A percentile compares a stretch with the other conserved stretches of the same genome.
phyloP scores from a whole-genome alignment of 2,113 vertebrate species.

The Gasterosteus aculeatus region DNA sequence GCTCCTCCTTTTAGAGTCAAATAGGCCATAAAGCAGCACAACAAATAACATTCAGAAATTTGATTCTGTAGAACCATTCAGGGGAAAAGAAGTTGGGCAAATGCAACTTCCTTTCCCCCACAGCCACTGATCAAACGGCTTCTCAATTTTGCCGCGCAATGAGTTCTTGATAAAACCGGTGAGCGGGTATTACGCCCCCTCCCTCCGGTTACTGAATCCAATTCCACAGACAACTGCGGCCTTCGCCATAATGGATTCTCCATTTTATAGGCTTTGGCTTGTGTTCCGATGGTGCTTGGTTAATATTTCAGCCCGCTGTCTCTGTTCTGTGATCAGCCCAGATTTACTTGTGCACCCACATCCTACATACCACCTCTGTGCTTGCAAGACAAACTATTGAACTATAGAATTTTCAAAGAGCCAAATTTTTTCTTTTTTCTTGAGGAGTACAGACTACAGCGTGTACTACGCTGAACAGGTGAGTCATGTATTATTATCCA shows the following conservation, averaged over 20 bases:
- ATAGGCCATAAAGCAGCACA: too few species aligned
- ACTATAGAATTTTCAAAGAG: constrained; percentile 76
- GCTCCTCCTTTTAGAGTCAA: too few species aligned
- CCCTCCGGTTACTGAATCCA: constrained; percentile 68
- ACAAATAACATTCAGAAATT: too few species aligned
- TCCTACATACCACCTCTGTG: constrained; percentile 60
- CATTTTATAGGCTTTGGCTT: constrained; percentile 73
- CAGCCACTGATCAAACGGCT: constrained; percentile 67
- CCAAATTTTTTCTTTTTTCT: constrained; percentile 49
- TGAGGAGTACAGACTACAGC: constrained; percentile 4
- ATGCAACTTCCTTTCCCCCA: constrained; percentile 1
- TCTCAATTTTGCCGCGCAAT: constrained; percentile 75
- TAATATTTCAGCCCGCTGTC: constrained; percentile 80
- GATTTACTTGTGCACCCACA: constrained; percentile 76
- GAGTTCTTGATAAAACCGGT: constrained; percentile 74
- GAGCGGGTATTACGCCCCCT: constrained; percentile 54
- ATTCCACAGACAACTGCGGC: constrained; percentile 71
- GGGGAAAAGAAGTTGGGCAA: constrained; percentile 42
- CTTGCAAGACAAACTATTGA: constrained; percentile 74
- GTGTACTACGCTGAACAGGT: not conserved
- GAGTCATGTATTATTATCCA: constrained; percentile 39
- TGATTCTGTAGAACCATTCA: too few species aligned
- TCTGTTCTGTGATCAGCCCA: constrained; percentile 55
- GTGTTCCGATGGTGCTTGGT: constrained; percentile 75
- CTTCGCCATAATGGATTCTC: constrained; percentile 76